Evolutionary conservation across 2,888 invertebrate genomes (phyloP), one percentile per base, ranked within the genome.

Genomic region (Caenorhabditis wallacei): DNA sequence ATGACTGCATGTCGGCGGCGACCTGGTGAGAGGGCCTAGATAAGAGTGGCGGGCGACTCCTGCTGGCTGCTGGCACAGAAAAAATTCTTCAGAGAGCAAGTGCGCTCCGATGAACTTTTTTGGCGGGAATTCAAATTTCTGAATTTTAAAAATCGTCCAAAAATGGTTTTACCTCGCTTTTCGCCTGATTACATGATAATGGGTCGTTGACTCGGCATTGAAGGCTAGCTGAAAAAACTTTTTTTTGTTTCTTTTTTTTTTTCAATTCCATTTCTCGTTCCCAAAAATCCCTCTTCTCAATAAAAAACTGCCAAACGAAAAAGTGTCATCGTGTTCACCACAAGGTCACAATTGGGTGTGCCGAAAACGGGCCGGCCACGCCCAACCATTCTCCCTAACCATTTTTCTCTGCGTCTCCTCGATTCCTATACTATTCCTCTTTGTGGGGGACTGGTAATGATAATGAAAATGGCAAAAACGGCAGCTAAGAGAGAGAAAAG

Each of bases 181-280:
- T 89, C 18, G 80, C 79, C 56, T 87, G 86, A 59, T 86, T 80
- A 80, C 91, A 91, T 35, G 87, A 87, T 40, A 90, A 84, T 24
- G 91, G 91, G 72, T 91, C 91, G 82, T 89, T 86, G 40, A 90
- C 90, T 54, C 89, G 87, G 80, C 91, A 91, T 78, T 90, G 87
- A n/a, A 88, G 79, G 54, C 83, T 82, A 22, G 84, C 87, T 88
- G 84, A 61, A 80, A 79, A 63, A 13, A 18, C 43, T 8, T 53
- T 13, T 35, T 13, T 48, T 48, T 48, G 18, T 48, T n/a, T 48
- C 2, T 30, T 40, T 56, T 26, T 46, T 46, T 22, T 20, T n/a
- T 68, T 51, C 40, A n/a, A 16, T n/a, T 48, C 4, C 22, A 20
- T 59, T 76, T 48, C 35, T 59, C 48, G 35, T 35, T 35, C n/a